Evolutionary conservation across 1,140 invertebrate genomes (phyloP), one percentile per base, ranked within the genome.

Genomic region (Sweltsa coloradensis): DNA sequence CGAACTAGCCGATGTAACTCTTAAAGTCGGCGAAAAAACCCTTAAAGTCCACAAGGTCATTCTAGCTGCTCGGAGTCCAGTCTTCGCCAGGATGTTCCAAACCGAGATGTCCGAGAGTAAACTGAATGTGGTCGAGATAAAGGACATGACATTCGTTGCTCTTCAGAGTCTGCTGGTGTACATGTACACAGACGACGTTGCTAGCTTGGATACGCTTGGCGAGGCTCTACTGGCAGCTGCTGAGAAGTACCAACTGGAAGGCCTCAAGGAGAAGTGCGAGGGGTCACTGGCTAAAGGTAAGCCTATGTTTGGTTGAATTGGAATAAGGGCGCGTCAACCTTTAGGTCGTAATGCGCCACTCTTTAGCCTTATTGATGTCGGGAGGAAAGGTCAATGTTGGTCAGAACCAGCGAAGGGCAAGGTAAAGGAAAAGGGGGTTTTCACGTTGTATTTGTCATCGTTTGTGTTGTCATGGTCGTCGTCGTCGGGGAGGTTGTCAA

Each of bases 121-220:
- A 1, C 16, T 6, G n/a, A 34, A 24, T 19, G 45, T 23, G 3
- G 51, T 52, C 2, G 7, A 41, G 5, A 49, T 60, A 3, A 34
- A 46, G 23, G 55, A 57, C 18, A 53, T 80, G 11, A 75, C 81
- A 24, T 65, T 71, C 40, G 76, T 79, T 45, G 75, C 79, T 11
- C 62, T 83, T 51, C 57, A 59, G 49, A 77, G 81, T 65, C 74
- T 83, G 58, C 58, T 83, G 19, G 65, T 67, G 16, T 83, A 76
- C 58, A 79, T 81, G 51, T 83, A 83, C 54, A 81, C 76, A 31
- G 78, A 77, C n/a, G 74, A 74, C 58, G 69, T 72, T 6, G 69
- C 71, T 16, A 73, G 74, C 52, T 60, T 81, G 6, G 60, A 65
- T 53, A 62, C 65, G 34, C 65, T 65, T 27, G 61, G 65, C 16